Evolutionary conservation across 2,888 invertebrate species (phyloP), one percentile per base, ranked within the genome.

Genomic region (Sphaerophoria rueppellii): DNA sequence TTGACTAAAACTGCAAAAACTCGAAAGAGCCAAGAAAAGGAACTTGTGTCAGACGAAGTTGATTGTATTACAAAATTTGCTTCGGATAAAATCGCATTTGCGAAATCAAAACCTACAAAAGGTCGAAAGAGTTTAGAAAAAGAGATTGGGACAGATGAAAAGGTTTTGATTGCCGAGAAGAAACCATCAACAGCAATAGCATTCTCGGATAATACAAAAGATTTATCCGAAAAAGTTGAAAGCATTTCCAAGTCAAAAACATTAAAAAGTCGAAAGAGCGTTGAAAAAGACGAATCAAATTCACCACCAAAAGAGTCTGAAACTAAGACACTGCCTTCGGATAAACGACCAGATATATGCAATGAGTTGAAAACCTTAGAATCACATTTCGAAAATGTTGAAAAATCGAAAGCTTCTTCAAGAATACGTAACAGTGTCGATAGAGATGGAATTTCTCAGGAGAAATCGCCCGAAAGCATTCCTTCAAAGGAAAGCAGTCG

Each of bases 341-440:
- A 9, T 43, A 43, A 11, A 4, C 11, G 43, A 2, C 12, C 48
- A 35, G 52, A 52, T 9, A 9, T 54, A 7, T 54, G 5, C 12
- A 32, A 65, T 35, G 50, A 46, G 35, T 37, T 50, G 6, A 46
- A 16, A 9, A 12, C 65, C 37, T 50, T 65, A 4, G 65, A 65
- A 6, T 16, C 65, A 35, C 65, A 65, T 50, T 65, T 65, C 7
- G 43, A 65, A 0, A 35, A n/a, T 63, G 63, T 48, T 7, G 14
- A 12, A 11, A 63, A 48, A 16, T 11, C 11, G 6, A 54, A 54
- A 14, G 9, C n/a, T 12, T 24, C 11, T 12, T 24, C 11, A 7
- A 67, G 54, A 67, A 12, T 7, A 24, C 52, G 67, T 7, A 67
- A 54, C 7, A 67, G 24, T 54, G 40, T 32, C 32, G 67, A 67